Evolutionary conservation across 2,113 vertebrate species (phyloP).

Genomic region (Malurus cyaneus): DNA sequence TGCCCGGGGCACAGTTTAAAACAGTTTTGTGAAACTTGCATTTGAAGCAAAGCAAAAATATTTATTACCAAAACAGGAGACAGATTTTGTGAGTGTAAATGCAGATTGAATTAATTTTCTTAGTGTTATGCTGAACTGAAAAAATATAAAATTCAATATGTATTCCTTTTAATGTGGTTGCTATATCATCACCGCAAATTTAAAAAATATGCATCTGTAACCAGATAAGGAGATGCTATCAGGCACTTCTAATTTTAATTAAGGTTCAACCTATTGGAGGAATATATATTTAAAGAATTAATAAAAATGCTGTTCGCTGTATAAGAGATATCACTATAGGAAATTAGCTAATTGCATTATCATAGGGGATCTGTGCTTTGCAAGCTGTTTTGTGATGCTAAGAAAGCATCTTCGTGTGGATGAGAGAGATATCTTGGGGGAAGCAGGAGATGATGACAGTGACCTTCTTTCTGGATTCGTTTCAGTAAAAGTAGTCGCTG

Average conservation of each 20-base stretch:
- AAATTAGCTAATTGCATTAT: constrained; percentile 34
- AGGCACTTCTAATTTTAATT: constrained; percentile 53
- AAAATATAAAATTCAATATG: neutral
- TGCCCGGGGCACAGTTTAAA: neutral
- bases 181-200: neutral
- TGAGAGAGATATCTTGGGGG: neutral
- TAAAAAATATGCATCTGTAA: neutral
- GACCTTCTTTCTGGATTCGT: neutral
- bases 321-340: constrained; percentile 2
- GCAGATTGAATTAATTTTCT: neutral
- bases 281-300: constrained; percentile 46
- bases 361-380: constrained; percentile 18
- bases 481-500: neutral
- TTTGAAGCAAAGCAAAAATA: constrained; percentile 11
- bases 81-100: neutral
- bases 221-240: constrained; percentile 48
- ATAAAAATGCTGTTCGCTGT: constrained; percentile 29
- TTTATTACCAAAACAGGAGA: neutral
- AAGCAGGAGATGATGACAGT: neutral
- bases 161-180: constrained; percentile 23
- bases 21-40: neutral
- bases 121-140: neutral
- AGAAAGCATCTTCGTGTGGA: neutral
- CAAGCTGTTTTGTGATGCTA: constrained; percentile 44
- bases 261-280: constrained; percentile 43